A percentile compares a stretch with the other conserved stretches of the same genome.
These are phyloP conservation scores for Psophia crepitans DNA, from an alignment of 2,113 vertebrate genomes.

Conservation along the genomic window DNA sequence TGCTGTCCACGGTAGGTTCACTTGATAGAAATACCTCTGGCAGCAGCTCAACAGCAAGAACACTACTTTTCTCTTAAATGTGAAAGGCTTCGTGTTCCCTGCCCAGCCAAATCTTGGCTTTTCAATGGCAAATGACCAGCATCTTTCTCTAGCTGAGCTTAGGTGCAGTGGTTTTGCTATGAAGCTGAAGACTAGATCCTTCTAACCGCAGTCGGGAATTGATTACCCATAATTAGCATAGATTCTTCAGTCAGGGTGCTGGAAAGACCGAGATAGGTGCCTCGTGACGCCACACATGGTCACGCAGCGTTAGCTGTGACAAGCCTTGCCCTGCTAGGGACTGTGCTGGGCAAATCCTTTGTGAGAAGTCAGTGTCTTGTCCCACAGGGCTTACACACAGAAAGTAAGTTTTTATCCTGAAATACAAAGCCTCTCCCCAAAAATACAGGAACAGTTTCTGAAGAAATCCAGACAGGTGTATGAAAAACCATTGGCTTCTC, in stretches of 20 bases:
- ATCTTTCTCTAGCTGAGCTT: background rate
- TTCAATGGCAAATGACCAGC: background rate
- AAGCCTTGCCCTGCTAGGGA: background rate
- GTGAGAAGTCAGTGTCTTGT: background rate
- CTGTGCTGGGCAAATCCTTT: background rate
- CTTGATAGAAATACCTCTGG: conserved; percentile 33
- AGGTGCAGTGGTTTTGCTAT: background rate
- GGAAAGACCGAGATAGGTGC: background rate
- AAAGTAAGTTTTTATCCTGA: background rate
- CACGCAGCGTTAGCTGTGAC: background rate
- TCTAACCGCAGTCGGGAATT: background rate
- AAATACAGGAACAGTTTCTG: background rate
- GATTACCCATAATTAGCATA: conserved; percentile 17
- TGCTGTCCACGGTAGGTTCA: conserved; percentile 29
- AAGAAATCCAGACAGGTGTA: background rate
- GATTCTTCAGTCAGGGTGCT: background rate
- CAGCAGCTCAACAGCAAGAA: conserved; percentile 12
- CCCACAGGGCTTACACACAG: background rate
- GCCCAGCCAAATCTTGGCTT: background rate
- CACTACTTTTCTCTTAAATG: background rate
- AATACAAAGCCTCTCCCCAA: background rate
- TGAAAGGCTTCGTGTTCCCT: background rate
- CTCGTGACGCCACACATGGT: background rate
- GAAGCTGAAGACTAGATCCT: background rate
- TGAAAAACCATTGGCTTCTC: background rate